Conservation (phyloP, 2,797 vertebrate genomes). For the Acipenser oxyrinchus region DNA sequence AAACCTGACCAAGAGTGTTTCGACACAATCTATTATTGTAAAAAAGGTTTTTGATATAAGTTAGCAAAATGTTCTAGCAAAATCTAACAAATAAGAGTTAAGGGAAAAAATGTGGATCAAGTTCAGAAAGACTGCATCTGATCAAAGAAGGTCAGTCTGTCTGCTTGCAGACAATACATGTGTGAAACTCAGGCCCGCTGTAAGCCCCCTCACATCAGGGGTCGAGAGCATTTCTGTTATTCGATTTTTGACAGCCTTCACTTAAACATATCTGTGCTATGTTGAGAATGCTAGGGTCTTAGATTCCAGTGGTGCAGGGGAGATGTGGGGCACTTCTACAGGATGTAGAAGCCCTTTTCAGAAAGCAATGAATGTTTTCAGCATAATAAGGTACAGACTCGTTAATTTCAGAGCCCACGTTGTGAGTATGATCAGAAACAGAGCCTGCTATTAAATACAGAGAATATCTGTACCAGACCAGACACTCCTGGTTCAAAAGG, state of each 20-base stretch:
- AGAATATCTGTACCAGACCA: too few relatives aligned
- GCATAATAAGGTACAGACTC: conserved; percentile 20
- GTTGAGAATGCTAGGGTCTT: conserved; percentile 49
- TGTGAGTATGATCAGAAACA: background rate
- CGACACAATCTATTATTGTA: too few relatives aligned
- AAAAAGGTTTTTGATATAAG: conserved; percentile 7
- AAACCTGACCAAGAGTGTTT: too few relatives aligned
- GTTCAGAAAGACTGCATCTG: conserved; percentile 18
- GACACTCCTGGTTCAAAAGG: too few relatives aligned
- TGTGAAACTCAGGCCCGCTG: conserved; percentile 26
- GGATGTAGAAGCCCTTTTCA: conserved; percentile 13
- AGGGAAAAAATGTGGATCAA: background rate
- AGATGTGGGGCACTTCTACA: conserved; percentile 19
- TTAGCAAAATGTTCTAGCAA: conserved; percentile 8
- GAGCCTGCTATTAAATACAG: background rate
- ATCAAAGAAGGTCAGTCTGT: conserved; percentile 46
- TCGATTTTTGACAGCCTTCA: conserved; percentile 42
- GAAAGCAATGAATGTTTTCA: conserved; percentile 16
- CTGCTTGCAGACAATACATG: conserved; percentile 42
- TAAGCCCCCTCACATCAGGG: conserved; percentile 23
- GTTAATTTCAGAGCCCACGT: conserved; percentile 14
- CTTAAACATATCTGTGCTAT: conserved; percentile 38
- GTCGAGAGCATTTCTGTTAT: conserved; percentile 32
- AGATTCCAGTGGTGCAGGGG: conserved; percentile 38
- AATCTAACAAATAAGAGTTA: background rate